phyloP scores from a whole-genome alignment of 2,888 invertebrate species.

The Leptopilina myrica region DNA sequence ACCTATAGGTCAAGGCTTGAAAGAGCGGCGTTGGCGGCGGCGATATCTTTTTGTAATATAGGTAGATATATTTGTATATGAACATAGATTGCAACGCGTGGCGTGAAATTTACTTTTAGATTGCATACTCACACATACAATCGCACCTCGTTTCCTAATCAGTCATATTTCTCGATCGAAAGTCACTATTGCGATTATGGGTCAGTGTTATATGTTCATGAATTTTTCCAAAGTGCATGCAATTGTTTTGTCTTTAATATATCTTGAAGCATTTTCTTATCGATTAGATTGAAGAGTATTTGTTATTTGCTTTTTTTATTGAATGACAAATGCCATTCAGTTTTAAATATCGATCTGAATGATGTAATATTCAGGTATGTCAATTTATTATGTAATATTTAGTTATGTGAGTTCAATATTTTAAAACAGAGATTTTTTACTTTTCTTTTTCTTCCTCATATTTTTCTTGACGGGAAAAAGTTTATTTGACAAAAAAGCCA shows the following conservation, averaged over 20 bases:
- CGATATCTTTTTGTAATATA: too few species aligned
- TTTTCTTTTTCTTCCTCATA: too few species aligned
- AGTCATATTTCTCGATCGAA: slow-evolving; percentile 1
- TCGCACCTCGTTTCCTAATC: slow-evolving; percentile 1
- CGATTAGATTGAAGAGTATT: neutral
- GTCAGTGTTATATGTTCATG: slow-evolving; percentile 6
- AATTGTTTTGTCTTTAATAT: neutral
- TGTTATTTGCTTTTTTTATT: neutral
- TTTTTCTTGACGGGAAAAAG: too few species aligned
- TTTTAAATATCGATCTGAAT: neutral
- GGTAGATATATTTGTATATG: neutral
- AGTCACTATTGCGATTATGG: neutral
- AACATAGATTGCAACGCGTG: slow-evolving; percentile 17
- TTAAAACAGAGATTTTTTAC: too few species aligned
- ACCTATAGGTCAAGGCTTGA: too few species aligned
- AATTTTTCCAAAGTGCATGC: neutral
- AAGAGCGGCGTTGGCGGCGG: too few species aligned
- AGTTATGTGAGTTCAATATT: too few species aligned
- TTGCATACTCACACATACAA: neutral
- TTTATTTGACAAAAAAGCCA: too few species aligned
- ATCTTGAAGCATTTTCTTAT: neutral
- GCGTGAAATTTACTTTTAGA: slow-evolving; percentile 2
- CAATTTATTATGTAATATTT: too few species aligned
- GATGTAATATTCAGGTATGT: too few species aligned
- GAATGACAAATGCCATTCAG: neutral